These are phyloP conservation scores for Micrastur ruficollis DNA, from an alignment of 2,797 vertebrate genomes.

Conservation along the genomic window DNA sequence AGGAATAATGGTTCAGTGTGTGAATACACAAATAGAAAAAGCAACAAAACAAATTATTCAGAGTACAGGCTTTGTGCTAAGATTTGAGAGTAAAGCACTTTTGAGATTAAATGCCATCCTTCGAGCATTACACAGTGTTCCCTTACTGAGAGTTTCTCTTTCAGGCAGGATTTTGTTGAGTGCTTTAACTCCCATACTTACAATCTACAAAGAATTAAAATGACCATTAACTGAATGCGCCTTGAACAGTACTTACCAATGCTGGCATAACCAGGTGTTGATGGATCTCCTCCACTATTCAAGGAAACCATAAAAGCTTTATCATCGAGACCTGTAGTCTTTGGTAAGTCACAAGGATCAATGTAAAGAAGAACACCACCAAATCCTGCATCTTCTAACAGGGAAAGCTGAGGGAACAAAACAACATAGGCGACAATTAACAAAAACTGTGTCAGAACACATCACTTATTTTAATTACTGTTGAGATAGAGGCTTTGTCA, in stretches of 20 bases:
- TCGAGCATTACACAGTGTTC: not conserved
- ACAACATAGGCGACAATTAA: not conserved
- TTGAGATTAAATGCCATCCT: not conserved
- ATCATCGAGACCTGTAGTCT: conserved; percentile 58
- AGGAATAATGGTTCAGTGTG: not conserved
- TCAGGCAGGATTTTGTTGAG: not conserved
- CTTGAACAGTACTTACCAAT: conserved; percentile 76
- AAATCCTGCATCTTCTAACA: conserved; percentile 86
- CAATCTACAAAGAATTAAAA: not conserved
- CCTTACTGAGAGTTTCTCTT: not conserved
- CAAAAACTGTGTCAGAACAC: not conserved
- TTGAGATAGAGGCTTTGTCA: not conserved
- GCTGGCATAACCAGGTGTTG: conserved; percentile 79
- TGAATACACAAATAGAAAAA: not conserved
- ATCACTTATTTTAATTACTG: not conserved
- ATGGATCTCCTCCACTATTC: conserved; percentile 87
- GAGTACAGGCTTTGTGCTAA: not conserved
- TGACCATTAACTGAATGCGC: not conserved
- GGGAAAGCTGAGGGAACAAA: conserved; percentile 79
- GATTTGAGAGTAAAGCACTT: not conserved
- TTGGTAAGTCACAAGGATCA: conserved; percentile 88
- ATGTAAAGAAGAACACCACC: conserved; percentile 86
- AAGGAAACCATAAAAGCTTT: conserved; percentile 87
- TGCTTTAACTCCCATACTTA: not conserved
- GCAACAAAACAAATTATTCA: not conserved